Evolutionary conservation across 1,140 invertebrate species (phyloP).

Genomic region (Conus ventricosus): DNA sequence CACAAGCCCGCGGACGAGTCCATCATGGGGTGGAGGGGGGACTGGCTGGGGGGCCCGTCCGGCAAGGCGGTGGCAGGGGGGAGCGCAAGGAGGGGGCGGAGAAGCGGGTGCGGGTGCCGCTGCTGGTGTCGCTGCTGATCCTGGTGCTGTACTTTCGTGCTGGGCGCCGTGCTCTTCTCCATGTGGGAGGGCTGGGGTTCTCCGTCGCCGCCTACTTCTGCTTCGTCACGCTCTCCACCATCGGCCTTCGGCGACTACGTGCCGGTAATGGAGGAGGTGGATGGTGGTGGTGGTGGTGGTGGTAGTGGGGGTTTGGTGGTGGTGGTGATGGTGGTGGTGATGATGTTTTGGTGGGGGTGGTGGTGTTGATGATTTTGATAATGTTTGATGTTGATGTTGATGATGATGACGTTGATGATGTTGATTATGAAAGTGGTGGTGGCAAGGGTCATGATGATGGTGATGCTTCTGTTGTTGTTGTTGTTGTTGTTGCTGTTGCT

Average conservation of each 20-base stretch:
- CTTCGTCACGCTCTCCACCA: conserved; percentile 73
- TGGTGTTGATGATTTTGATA: no score
- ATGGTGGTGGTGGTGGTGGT: neutral
- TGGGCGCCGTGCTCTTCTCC: conserved; percentile 71
- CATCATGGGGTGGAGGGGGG: neutral
- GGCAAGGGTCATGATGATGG: neutral
- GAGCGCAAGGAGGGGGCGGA: neutral
- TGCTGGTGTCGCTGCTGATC: conserved; percentile 69
- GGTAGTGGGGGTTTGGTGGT: no score
- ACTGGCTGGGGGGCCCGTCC: neutral
- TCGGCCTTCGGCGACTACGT: conserved; percentile 97
- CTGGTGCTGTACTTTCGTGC: conserved; percentile 71
- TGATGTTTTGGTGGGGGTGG: no score
- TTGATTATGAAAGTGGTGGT: neutral
- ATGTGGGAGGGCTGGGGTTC: conserved; percentile 84
- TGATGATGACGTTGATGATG: neutral
- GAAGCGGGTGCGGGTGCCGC: conserved; percentile 67
- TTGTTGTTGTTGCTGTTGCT: neutral
- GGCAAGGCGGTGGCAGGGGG: neutral
- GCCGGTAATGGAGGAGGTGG: conserved; percentile 82
- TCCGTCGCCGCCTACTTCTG: conserved; percentile 96
- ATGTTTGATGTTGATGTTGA: no score
- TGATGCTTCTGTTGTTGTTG: neutral
- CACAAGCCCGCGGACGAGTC: neutral
- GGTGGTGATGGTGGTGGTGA: neutral